phyloP scores from a whole-genome alignment of 2,888 invertebrate genomes.

The Drosophila mettleri region DNA sequence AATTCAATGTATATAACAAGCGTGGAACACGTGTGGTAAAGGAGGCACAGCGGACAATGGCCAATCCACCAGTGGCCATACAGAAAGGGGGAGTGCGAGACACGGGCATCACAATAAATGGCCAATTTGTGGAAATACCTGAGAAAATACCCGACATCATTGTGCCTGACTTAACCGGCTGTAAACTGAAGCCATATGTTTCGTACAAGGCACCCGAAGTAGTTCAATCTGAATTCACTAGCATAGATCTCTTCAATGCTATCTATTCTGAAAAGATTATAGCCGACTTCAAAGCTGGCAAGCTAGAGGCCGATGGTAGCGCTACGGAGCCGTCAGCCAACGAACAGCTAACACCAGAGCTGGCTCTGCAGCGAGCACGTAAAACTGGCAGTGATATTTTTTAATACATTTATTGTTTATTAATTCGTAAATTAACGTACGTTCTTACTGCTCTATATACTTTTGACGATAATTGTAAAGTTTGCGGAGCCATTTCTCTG shows the following conservation, averaged over 20 bases:
- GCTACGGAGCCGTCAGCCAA: constrained; percentile 90
- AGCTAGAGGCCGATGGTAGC: constrained; percentile 89
- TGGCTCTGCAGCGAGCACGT: constrained; percentile 89
- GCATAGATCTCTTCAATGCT: constrained; percentile 92
- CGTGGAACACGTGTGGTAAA: constrained; percentile 90
- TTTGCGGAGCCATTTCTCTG: constrained; percentile 91
- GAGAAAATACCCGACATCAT: constrained; percentile 97
- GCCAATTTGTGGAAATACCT: constrained; percentile 88
- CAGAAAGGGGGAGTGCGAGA: constrained; percentile 90
- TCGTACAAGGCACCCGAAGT: constrained; percentile 93
- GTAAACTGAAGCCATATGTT: constrained; percentile 96
- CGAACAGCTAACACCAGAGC: constrained; percentile 90
- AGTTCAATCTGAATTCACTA: constrained; percentile 92
- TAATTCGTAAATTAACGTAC: constrained; percentile 34
- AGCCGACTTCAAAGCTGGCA: constrained; percentile 89
- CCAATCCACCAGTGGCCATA: constrained; percentile 88
- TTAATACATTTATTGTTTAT: constrained; percentile 67
- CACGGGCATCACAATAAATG: constrained; percentile 87
- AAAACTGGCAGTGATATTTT: constrained; percentile 94
- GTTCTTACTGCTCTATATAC: constrained; percentile 85
- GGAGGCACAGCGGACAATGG: constrained; percentile 84
- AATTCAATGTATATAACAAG: constrained; percentile 91
- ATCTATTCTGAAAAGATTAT: constrained; percentile 92
- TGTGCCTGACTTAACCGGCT: constrained; percentile 94
- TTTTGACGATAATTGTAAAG: constrained; percentile 88